Conservation (phyloP, 37 sponge, comb jelly and placozoan genomes). For the Tethya wilhelma region DNA sequence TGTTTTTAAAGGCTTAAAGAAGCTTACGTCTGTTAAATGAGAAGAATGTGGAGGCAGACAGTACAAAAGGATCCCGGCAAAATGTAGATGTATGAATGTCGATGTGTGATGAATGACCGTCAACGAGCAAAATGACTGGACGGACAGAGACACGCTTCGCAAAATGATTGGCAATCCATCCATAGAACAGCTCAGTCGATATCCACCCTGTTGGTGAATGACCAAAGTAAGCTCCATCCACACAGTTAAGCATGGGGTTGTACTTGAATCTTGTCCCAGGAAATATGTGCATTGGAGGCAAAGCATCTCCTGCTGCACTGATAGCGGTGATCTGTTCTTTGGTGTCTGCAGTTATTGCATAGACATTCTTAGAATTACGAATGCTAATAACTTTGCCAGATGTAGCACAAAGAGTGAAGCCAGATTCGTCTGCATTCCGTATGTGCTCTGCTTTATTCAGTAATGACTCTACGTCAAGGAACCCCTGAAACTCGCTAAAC, state of each 20-base stretch:
- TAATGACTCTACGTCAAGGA: background rate
- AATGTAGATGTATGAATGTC: too few species aligned
- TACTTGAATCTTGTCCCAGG: constrained; percentile 37
- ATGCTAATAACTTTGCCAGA: constrained; percentile 23
- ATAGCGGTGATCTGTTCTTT: constrained; percentile 41
- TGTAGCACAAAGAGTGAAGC: constrained; percentile 38
- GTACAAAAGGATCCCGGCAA: too few species aligned
- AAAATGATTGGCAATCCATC: too few species aligned
- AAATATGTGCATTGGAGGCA: constrained; percentile 35
- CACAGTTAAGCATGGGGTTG: constrained; percentile 52
- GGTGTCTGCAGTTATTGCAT: constrained; percentile 23
- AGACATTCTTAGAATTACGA: constrained; percentile 4
- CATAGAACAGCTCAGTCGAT: constrained; percentile 14
- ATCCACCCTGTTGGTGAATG: constrained; percentile 43
- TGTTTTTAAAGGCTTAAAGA: too few species aligned
- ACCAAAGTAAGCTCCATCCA: constrained; percentile 26
- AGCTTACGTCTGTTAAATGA: too few species aligned
- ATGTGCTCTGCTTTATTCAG: constrained; percentile 21
- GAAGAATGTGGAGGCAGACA: too few species aligned
- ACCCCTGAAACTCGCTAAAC: constrained; percentile 26
- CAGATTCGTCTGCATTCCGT: constrained; percentile 48
- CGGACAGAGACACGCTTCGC: too few species aligned
- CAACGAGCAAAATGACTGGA: too few species aligned
- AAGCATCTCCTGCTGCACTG: constrained; percentile 29
- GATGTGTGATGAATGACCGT: too few species aligned